These are phyloP conservation scores for Coboldia fuscipes DNA, from an alignment of 1,140 invertebrate genomes.

Conservation along the genomic window DNA sequence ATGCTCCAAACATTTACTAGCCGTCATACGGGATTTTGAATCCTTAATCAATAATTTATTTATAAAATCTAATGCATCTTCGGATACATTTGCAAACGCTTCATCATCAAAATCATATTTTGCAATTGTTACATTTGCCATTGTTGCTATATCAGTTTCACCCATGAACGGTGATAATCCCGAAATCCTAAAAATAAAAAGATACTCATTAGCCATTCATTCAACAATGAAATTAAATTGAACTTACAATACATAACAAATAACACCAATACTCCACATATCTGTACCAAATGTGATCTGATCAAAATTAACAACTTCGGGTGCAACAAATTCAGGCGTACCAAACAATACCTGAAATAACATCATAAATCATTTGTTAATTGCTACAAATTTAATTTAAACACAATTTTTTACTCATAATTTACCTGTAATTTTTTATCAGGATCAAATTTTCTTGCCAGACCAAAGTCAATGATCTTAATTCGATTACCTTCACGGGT, in stretches of 20 bases:
- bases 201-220: not conserved
- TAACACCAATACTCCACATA: slow-evolving; percentile 96
- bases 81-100: slow-evolving; percentile 75
- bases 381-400: too few species aligned
- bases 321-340: slow-evolving; percentile 96
- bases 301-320: slow-evolving; percentile 97
- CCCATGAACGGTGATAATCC: slow-evolving; percentile 97
- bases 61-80: slow-evolving; percentile 86
- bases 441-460: slow-evolving; percentile 81
- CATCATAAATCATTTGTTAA: too few species aligned
- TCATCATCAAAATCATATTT: slow-evolving; percentile 93
- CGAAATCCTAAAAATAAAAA: slow-evolving; percentile 45
- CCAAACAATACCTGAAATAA: slow-evolving; percentile 64
- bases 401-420: not conserved
- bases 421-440: slow-evolving; percentile 56
- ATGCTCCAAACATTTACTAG: slow-evolving; percentile 49
- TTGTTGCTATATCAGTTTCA: slow-evolving; percentile 88
- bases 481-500: slow-evolving; percentile 88
- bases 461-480: slow-evolving; percentile 94
- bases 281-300: slow-evolving; percentile 85
- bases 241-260: slow-evolving; percentile 94
- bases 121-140: slow-evolving; percentile 88
- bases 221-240: slow-evolving; percentile 3
- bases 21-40: slow-evolving; percentile 48
- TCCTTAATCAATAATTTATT: slow-evolving; percentile 70